Evolutionary conservation across 2,113 vertebrate species (phyloP).

Genomic region (Aphelocoma coerulescens): DNA sequence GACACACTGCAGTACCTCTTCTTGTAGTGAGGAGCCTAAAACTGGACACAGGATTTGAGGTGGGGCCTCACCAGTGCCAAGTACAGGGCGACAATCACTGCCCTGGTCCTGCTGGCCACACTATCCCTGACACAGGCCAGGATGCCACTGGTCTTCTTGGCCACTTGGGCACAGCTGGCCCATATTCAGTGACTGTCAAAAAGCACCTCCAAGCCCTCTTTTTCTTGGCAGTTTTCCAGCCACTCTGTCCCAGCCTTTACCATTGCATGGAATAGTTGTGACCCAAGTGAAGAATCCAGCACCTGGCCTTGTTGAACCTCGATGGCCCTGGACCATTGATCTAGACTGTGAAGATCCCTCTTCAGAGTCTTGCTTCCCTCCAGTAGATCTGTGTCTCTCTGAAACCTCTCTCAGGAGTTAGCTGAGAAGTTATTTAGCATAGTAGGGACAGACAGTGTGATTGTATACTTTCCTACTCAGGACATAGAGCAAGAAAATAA

Average conservation of each 20-base stretch:
- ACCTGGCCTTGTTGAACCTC: not conserved
- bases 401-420: not conserved
- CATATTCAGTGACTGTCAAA: not conserved
- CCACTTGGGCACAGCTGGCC: not conserved
- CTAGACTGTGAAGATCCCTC: not conserved
- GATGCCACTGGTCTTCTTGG: not conserved
- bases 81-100: not conserved
- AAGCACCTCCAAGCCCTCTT: not conserved
- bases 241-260: not conserved
- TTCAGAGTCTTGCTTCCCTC: not conserved
- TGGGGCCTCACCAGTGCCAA: not conserved
- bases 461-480: not conserved
- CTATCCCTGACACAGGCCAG: not conserved
- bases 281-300: not conserved
- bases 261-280: not conserved
- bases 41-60: too few relatives aligned
- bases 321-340: not conserved
- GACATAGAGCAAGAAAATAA: not conserved
- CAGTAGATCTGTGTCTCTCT: not conserved
- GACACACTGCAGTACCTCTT: fast-evolving
- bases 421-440: not conserved
- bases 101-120: not conserved
- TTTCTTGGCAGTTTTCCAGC: not conserved
- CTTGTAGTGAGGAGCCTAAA: not conserved
- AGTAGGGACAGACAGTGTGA: not conserved